A percentile compares a stretch with the other conserved stretches of the same genome.
Evolutionary conservation across 1,140 invertebrate genomes (phyloP).

Genomic region (Pseudomyrmex gracilis): DNA sequence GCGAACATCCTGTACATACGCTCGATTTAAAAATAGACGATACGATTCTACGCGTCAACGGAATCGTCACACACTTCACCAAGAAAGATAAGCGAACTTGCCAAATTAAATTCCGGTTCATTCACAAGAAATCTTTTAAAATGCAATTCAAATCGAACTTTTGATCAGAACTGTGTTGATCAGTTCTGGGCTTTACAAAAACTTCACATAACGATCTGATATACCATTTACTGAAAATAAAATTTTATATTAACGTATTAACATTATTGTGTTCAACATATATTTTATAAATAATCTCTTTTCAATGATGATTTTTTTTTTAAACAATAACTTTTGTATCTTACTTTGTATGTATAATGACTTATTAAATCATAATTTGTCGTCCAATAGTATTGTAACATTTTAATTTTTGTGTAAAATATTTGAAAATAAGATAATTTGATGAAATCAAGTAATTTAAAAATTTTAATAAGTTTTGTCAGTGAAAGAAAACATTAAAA

Average conservation of each 20-base stretch:
- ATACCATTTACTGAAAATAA: no score
- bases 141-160: slow-evolving; percentile 17
- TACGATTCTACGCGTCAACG: not conserved
- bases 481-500: not conserved
- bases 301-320: no score
- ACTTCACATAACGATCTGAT: not conserved
- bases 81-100: slow-evolving; percentile 6
- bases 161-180: not conserved
- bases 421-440: not conserved
- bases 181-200: slow-evolving; percentile 36
- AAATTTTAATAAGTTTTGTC: not conserved
- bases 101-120: slow-evolving; percentile 4
- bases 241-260: no score
- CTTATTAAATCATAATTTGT: not conserved
- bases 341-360: no score
- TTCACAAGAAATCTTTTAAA: not conserved
- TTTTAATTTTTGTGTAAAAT: no score
- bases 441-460: not conserved
- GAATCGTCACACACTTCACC: not conserved
- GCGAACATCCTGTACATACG: not conserved
- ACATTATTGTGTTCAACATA: no score
- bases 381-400: not conserved
- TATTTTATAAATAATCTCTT: no score
- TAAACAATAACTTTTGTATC: no score
- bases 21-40: slow-evolving; percentile 24